Conservation (phyloP, 2,797 vertebrate species). For the Poeciliopsis infans region DNA sequence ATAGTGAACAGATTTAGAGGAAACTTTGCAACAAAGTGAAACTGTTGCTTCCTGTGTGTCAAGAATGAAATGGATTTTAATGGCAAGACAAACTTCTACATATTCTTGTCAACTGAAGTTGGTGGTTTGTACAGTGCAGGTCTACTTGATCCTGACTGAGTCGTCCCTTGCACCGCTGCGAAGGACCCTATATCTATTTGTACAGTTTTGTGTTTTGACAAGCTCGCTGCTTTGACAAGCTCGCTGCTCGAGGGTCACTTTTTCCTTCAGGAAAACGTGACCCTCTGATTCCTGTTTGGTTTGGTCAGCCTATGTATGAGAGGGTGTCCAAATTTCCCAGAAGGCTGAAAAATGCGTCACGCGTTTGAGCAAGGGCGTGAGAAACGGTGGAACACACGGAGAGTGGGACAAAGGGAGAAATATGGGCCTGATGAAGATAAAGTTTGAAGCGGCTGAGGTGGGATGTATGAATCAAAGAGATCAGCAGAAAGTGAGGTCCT, state of each 20-base stretch:
- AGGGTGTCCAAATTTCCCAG: constrained; percentile 30
- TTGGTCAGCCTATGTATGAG: constrained; percentile 12
- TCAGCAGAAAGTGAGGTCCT: background rate
- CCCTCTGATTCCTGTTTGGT: constrained; percentile 21
- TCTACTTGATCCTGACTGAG: constrained; percentile 9
- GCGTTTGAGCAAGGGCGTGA: background rate
- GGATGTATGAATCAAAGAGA: constrained; percentile 3
- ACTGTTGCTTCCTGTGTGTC: background rate
- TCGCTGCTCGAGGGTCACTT: too few species aligned
- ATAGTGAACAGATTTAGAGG: constrained; percentile 31
- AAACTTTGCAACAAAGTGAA: background rate
- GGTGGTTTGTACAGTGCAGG: constrained; percentile 13
- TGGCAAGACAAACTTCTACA: constrained; percentile 12
- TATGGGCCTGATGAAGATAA: background rate
- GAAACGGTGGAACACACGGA: background rate
- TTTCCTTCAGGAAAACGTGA: too few species aligned
- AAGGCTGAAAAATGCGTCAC: constrained; percentile 23
- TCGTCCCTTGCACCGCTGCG: constrained; percentile 12
- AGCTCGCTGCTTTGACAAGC: constrained; percentile 18
- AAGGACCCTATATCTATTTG: constrained; percentile 19
- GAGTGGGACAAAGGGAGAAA: background rate
- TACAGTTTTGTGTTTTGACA: constrained; percentile 34
- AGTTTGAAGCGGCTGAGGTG: background rate
- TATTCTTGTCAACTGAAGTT: constrained; percentile 14
- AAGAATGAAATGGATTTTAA: constrained; percentile 19